These are phyloP conservation scores for Antheraea pernyi DNA, from an alignment of 1,140 invertebrate genomes.

Conservation along the genomic window DNA sequence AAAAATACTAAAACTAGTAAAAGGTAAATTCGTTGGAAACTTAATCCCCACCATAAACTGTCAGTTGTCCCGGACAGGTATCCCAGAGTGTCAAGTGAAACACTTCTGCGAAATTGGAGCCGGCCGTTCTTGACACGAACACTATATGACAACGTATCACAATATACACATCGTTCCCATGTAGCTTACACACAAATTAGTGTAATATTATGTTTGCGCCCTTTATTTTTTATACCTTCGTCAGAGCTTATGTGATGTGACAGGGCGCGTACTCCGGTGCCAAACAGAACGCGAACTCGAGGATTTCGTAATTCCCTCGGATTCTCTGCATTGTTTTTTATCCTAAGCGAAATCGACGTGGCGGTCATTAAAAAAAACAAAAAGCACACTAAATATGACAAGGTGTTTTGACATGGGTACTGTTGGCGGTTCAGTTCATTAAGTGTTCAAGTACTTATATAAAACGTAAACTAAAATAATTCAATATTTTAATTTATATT, in stretches of 20 bases:
- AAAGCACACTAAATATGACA: conserved; percentile 57
- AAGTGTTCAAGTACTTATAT: conserved; percentile 41
- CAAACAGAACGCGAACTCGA: conserved; percentile 6
- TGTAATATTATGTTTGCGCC: conserved; percentile 71
- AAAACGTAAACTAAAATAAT: background rate
- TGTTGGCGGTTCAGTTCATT: conserved; percentile 60
- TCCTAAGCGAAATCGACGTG: conserved; percentile 56
- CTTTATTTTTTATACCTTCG: conserved; percentile 58
- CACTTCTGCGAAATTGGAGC: conserved; percentile 72
- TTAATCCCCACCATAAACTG: background rate
- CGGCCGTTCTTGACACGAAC: conserved; percentile 50
- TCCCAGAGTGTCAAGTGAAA: conserved; percentile 61
- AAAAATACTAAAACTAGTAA: background rate
- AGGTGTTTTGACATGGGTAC: conserved; percentile 70
- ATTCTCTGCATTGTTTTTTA: conserved; percentile 38
- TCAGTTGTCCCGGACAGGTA: conserved; percentile 32
- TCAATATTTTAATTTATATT: background rate
- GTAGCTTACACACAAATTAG: conserved; percentile 68
- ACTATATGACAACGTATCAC: conserved; percentile 60
- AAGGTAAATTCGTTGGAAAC: background rate
- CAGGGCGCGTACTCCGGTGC: conserved; percentile 25
- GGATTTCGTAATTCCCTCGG: conserved; percentile 17
- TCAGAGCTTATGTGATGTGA: conserved; percentile 50
- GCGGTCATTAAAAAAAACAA: conserved; percentile 50
- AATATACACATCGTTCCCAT: conserved; percentile 69